Conservation (phyloP, 2,888 invertebrate genomes). For the Scotopteryx bipunctaria region DNA sequence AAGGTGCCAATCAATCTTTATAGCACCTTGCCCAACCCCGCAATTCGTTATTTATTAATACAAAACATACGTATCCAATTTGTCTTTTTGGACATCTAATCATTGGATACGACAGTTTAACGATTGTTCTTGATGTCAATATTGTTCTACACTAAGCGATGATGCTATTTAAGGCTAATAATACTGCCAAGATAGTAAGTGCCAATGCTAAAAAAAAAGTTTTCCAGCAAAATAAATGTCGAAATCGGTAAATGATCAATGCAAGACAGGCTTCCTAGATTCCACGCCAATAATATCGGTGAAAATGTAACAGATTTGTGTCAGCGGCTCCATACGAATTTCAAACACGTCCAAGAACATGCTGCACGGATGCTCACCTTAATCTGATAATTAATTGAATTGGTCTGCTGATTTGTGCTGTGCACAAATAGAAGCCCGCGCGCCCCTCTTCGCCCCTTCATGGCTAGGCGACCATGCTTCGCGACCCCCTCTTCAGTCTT, state of each 20-base stretch:
- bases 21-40: conserved; percentile 60
- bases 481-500: conserved; percentile 78
- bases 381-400: conserved; percentile 83
- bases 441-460: conserved; percentile 52
- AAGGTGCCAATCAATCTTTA: conserved; percentile 68
- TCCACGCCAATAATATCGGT: conserved; percentile 44
- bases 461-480: conserved; percentile 54
- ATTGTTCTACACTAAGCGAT: conserved; percentile 33
- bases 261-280: conserved; percentile 40
- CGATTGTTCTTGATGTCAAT: conserved; percentile 43
- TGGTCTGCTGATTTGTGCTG: conserved; percentile 80
- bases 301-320: conserved; percentile 49
- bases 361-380: conserved; percentile 75
- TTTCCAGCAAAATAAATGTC: conserved; percentile 14
- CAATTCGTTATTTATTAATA: conserved; percentile 65
- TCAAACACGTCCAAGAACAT: conserved; percentile 65
- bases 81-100: conserved; percentile 47
- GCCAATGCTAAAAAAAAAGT: conserved; percentile 21
- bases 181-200: conserved; percentile 12
- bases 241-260: conserved; percentile 25
- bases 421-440: conserved; percentile 74
- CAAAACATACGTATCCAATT: conserved; percentile 49
- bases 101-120: conserved; percentile 45
- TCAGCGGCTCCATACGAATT: conserved; percentile 56
- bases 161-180: conserved; percentile 20